Base-by-base conservation (phyloP, 2,888 invertebrate species). In the Pseudeuparius sepicola region DNA sequence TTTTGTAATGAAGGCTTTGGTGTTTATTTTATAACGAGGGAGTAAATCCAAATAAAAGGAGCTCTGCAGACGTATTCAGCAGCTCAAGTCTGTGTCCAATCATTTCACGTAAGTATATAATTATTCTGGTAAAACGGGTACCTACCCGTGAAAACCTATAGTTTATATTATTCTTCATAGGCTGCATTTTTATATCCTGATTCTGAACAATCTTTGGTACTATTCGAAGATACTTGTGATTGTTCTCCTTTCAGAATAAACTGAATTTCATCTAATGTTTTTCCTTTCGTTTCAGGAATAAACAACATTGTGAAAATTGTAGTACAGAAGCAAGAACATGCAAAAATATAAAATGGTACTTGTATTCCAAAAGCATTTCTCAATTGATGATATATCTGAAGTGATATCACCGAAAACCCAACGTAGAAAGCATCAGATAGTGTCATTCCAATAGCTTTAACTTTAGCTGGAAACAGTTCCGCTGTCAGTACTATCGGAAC, bases 361-460 rank as follows among this genome's bases (percentile, higher is more conserved):
- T 59, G 53, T 29, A 59, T 54, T 10, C 61, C 61, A 32, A 41
- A 47, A 5, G 34, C 35, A 31, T 47, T 44, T 31, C 42, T 45
- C 36, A 50, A 32, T 20, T 38, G 47, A 29, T 59, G 56, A 44
- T 57, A 63, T 24, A 62, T 37, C 34, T 59, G 53, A 4, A 62
- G 44, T 3, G 58, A 56, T 6, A 60, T 50, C 2, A 59, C 46
- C 2, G 57, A 56, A 43, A 59, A 59, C 7, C 56, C 47, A 2
- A 61, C 56, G 37, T 61, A 63, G 47, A 56, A 52, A 2, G 54
- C 51, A 36, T 63, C 62, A 1, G 61, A 54, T 23, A 60, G 39
- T 1, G 63, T 60, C 61, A 62, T 61, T 3, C 61, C 63, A 40
- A 59, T 53, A 2, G 61, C 63, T 50, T 63, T 63, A 11, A 61